Evolutionary conservation across 2,888 invertebrate genomes (phyloP).

Genomic region (Archips xylosteana): DNA sequence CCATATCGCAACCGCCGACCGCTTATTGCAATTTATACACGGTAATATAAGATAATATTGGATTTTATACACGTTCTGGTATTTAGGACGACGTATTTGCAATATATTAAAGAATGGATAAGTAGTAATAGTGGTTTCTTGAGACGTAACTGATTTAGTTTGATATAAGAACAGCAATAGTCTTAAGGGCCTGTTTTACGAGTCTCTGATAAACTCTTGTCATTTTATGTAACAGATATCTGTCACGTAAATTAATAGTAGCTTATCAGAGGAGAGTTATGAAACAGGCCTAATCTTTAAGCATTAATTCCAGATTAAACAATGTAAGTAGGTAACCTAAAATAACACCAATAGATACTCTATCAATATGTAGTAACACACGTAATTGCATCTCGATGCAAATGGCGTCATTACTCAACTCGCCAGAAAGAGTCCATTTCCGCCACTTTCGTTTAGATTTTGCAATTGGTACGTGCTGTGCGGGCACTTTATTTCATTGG

Average conservation of each 20-base stretch:
- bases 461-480: constrained; percentile 82
- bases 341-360: neutral
- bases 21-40: constrained; percentile 20
- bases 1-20: constrained; percentile 27
- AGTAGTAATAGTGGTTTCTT: neutral
- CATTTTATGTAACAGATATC: no score
- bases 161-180: neutral
- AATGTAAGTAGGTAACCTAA: neutral
- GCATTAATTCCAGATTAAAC: neutral
- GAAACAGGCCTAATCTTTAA: neutral
- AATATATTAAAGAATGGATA: neutral
- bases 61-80: constrained; percentile 15
- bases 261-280: neutral
- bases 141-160: neutral
- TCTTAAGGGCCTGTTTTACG: neutral
- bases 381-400: constrained; percentile 30
- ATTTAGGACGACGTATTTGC: constrained; percentile 8
- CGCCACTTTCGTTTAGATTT: constrained; percentile 76
- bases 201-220: no score
- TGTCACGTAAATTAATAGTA: neutral
- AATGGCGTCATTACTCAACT: constrained; percentile 36
- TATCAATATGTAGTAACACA: neutral
- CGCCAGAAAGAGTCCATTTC: constrained; percentile 63
- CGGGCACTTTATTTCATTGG: constrained; percentile 81
- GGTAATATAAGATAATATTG: constrained; percentile 18